These are phyloP conservation scores for Zaprionus vittiger DNA, from an alignment of 1,140 invertebrate species.

Conservation along the genomic window DNA sequence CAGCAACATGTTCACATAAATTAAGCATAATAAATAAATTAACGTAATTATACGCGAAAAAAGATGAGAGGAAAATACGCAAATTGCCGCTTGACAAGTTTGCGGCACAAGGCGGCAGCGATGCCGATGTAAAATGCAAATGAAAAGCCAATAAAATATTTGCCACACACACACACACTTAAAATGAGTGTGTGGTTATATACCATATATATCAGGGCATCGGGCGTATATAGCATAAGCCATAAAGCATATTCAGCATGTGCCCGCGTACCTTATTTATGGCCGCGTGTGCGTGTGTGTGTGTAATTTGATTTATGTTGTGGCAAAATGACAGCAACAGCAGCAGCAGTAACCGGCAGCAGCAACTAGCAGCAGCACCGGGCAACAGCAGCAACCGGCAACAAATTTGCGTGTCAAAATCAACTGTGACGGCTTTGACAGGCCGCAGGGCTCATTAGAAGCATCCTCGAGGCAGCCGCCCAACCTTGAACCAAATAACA, in stretches of 20 bases:
- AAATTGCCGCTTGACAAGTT: slow-evolving; percentile 35
- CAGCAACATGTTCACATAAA: slow-evolving; percentile 66
- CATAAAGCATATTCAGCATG: slow-evolving; percentile 15
- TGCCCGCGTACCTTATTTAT: slow-evolving; percentile 29
- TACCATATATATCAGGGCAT: neutral
- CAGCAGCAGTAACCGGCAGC: slow-evolving; percentile 4
- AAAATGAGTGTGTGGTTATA: neutral
- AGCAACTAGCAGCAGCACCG: slow-evolving; percentile 38
- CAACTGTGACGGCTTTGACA: slow-evolving; percentile 79
- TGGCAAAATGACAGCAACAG: slow-evolving; percentile 63
- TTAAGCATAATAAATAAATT: slow-evolving; percentile 75
- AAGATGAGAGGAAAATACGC: slow-evolving; percentile 16
- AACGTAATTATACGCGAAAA: slow-evolving; percentile 66
- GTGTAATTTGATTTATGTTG: slow-evolving; percentile 74
- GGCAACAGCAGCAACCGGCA: slow-evolving; percentile 4
- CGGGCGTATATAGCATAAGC: neutral
- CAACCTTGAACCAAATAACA: slow-evolving; percentile 1
- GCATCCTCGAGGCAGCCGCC: slow-evolving; percentile 4
- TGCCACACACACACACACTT: slow-evolving; percentile 22
- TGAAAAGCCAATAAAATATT: slow-evolving; percentile 72
- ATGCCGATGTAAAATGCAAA: slow-evolving; percentile 51
- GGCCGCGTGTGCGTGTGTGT: neutral
- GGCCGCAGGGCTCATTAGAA: slow-evolving; percentile 69
- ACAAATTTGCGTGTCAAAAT: slow-evolving; percentile 75
- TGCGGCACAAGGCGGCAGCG: slow-evolving; percentile 7